Percentiles rank a stretch among this genome's conserved stretches.
Conservation (phyloP, 2,797 vertebrate species). For the Nasua narica region DNA sequence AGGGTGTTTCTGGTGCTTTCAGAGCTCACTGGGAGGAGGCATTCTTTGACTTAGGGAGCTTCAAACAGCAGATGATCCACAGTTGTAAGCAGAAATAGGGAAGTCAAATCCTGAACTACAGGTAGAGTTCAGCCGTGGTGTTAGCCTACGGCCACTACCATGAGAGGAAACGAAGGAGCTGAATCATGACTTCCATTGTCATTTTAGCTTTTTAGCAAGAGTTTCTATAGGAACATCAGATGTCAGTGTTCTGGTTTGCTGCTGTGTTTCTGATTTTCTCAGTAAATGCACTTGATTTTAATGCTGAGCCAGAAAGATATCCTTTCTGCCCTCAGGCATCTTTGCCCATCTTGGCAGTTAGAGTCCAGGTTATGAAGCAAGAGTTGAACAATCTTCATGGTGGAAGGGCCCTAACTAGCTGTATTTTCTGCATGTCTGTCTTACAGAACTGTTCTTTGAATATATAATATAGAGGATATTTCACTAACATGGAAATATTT, state of each 20-base stretch:
- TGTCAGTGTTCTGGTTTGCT: constrained; percentile 4
- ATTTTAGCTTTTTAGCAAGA: constrained; percentile 44
- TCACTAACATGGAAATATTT: not conserved
- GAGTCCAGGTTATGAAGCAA: constrained; percentile 11
- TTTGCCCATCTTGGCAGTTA: not conserved
- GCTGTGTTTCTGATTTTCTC: constrained; percentile 34
- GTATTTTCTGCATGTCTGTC: not conserved
- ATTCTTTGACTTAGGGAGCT: constrained; percentile 4
- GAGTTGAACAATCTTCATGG: not conserved
- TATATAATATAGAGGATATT: not conserved
- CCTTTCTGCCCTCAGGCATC: not conserved
- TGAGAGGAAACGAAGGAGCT: not conserved
- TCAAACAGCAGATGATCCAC: constrained; percentile 2
- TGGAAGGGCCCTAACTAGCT: not conserved
- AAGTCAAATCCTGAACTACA: constrained; percentile 37
- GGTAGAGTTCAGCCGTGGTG: constrained; percentile 10
- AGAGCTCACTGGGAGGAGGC: not conserved
- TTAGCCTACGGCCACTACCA: not conserved
- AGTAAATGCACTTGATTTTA: constrained; percentile 38
- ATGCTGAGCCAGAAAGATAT: not conserved
- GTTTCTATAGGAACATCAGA: constrained; percentile 5
- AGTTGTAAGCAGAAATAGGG: constrained; percentile 27
- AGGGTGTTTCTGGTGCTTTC: not conserved
- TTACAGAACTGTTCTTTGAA: constrained; percentile 18
- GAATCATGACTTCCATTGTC: constrained; percentile 34